phyloP scores from a whole-genome alignment of 2,113 vertebrate genomes.

The Poecilia latipinna region DNA sequence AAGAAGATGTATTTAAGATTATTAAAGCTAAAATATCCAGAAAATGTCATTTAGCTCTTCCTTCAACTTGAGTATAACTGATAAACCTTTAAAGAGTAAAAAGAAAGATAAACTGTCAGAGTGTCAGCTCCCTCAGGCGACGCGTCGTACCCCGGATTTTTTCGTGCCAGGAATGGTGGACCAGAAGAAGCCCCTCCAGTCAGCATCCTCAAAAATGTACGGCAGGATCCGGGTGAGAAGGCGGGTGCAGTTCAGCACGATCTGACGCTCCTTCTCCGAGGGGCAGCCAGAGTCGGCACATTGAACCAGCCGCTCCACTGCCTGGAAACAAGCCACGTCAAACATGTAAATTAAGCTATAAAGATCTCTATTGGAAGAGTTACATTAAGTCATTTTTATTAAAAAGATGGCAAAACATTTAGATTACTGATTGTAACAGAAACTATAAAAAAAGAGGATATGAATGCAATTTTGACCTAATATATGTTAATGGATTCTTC shows the following conservation, averaged over 20 bases:
- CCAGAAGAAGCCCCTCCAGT: constrained; percentile 99
- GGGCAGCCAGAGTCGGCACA: constrained; percentile 88
- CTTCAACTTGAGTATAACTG: background rate
- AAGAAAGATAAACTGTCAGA: background rate
- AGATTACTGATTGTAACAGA: background rate
- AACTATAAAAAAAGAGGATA: background rate
- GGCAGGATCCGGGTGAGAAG: constrained; percentile 94
- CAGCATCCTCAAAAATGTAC: constrained; percentile 97
- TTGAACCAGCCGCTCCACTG: constrained; percentile 93
- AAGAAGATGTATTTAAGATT: background rate
- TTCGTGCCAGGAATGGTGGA: constrained; percentile 93
- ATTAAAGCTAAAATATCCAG: background rate
- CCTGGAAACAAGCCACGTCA: constrained; percentile 73
- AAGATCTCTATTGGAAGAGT: background rate
- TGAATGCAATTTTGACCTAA: background rate
- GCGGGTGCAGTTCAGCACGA: constrained; percentile 89
- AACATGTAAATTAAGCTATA: background rate
- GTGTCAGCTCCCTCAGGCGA: background rate
- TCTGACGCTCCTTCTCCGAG: constrained; percentile 87
- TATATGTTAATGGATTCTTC: too few relatives aligned
- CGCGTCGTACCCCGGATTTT: constrained; percentile 81
- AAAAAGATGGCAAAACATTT: background rate
- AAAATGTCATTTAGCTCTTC: background rate
- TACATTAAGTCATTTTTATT: background rate
- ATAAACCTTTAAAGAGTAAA: background rate